Conservation (phyloP, 2,113 vertebrate species). For the Microcebus jonahi region DNA sequence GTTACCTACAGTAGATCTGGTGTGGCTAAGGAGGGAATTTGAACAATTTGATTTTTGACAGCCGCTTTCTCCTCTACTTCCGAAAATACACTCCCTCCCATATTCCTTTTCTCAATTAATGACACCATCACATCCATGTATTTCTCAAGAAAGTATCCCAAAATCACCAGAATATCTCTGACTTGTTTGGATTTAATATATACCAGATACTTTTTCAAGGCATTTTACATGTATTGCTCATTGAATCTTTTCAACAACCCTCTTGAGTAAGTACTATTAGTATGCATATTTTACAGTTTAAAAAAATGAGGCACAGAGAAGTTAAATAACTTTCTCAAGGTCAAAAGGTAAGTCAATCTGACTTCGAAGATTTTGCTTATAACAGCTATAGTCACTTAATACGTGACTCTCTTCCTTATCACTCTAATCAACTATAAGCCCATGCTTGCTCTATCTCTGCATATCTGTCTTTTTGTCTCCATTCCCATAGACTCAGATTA, state of each 20-base stretch:
- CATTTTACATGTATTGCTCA: background rate
- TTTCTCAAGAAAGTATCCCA: background rate
- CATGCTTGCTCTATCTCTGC: background rate
- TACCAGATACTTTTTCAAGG: background rate
- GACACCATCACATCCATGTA: background rate
- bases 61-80: background rate
- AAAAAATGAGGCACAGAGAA: background rate
- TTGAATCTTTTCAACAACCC: background rate
- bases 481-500: background rate
- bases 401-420: accelerated
- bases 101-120: background rate
- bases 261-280: background rate
- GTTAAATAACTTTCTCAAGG: background rate
- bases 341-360: background rate
- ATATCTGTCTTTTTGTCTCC: background rate
- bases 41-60: background rate
- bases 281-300: background rate
- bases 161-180: background rate
- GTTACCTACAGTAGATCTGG: background rate
- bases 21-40: background rate
- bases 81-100: background rate
- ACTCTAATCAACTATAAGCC: no score
- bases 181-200: background rate
- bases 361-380: background rate
- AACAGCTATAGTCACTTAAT: accelerated